Evolutionary conservation across 2,888 invertebrate species (phyloP).

Genomic region (Crossocerus cetratus): DNA sequence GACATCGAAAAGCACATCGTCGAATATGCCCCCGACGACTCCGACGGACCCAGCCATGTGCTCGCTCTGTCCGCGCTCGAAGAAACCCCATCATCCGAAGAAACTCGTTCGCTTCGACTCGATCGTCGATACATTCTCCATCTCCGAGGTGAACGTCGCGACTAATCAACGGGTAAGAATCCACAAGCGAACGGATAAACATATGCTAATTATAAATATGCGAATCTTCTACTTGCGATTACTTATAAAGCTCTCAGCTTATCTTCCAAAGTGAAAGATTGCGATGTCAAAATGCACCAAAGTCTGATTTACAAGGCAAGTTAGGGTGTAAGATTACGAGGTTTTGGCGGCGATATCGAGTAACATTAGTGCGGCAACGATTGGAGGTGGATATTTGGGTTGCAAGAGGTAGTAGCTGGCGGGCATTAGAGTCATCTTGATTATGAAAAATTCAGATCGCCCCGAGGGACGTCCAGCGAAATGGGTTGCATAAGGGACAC

Average conservation of each 20-base stretch:
- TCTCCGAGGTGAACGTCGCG: slow-evolving; percentile 78
- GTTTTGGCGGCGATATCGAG: too few relatives aligned
- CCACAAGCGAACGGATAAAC: too few relatives aligned
- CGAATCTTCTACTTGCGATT: too few relatives aligned
- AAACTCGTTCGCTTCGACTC: slow-evolving; percentile 82
- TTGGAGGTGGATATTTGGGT: not conserved
- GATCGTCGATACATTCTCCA: slow-evolving; percentile 81
- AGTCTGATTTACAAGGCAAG: too few relatives aligned
- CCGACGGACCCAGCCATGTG: slow-evolving; percentile 79
- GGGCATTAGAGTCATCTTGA: slow-evolving; percentile 22
- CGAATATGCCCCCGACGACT: slow-evolving; percentile 78
- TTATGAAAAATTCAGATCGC: slow-evolving; percentile 36
- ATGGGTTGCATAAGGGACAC: slow-evolving; percentile 18
- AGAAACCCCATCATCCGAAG: slow-evolving; percentile 78
- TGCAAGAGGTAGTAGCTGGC: not conserved
- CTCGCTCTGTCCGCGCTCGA: slow-evolving; percentile 80
- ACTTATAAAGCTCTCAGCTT: too few relatives aligned
- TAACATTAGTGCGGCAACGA: too few relatives aligned
- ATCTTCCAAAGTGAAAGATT: too few relatives aligned
- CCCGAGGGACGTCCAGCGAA: slow-evolving; percentile 13
- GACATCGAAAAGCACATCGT: slow-evolving; percentile 16
- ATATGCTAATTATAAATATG: too few relatives aligned
- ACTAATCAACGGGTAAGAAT: slow-evolving; percentile 75
- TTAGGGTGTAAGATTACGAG: too few relatives aligned
- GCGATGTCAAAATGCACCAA: too few relatives aligned